Evolutionary conservation across 2,113 vertebrate species (phyloP).

Genomic region (Bubo scandiacus): DNA sequence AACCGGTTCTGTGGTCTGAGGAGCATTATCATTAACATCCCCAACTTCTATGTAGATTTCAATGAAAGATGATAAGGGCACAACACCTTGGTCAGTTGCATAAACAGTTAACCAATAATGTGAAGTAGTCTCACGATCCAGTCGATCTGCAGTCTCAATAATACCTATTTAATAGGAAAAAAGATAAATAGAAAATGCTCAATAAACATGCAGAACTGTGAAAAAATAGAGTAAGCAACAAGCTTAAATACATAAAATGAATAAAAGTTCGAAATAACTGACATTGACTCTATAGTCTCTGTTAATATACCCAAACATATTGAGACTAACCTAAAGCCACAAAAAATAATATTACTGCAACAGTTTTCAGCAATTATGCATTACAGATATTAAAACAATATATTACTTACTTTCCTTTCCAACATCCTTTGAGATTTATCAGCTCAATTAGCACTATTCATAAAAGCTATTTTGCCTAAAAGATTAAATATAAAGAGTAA

Average conservation of each 20-base stretch:
- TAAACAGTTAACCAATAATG: slow-evolving; percentile 98
- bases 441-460: not conserved
- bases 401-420: not conserved
- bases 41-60: slow-evolving; percentile 93
- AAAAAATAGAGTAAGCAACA: not conserved
- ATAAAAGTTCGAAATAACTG: not conserved
- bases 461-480: not conserved
- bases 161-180: slow-evolving; percentile 73
- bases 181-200: not conserved
- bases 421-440: not conserved
- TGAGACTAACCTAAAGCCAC: not conserved
- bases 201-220: not conserved
- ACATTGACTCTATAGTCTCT: not conserved
- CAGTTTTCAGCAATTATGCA: not conserved
- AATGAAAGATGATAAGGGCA: slow-evolving; percentile 89
- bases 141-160: slow-evolving; percentile 86
- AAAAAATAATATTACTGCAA: not conserved
- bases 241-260: not conserved
- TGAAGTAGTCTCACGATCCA: slow-evolving; percentile 90
- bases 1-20: slow-evolving; percentile 90
- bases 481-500: not conserved
- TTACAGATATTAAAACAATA: not conserved
- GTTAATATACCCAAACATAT: not conserved
- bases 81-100: slow-evolving; percentile 88
- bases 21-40: slow-evolving; percentile 96